phyloP scores from a whole-genome alignment of 2,113 vertebrate genomes.

The Eidolon helvum region DNA sequence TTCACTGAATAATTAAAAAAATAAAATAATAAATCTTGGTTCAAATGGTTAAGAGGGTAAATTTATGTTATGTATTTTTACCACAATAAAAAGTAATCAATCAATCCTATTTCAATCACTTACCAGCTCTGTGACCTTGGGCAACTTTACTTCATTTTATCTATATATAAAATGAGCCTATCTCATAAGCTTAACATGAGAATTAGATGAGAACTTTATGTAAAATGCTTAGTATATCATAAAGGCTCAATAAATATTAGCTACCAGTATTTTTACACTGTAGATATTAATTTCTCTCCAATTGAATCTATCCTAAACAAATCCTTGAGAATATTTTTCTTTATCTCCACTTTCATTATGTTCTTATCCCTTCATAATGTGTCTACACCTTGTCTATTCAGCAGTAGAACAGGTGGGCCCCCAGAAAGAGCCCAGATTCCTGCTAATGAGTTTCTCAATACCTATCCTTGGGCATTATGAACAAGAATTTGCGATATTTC shows the following conservation, averaged over 20 bases:
- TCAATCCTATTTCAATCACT: background rate
- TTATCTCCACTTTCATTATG: background rate
- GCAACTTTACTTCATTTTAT: conserved; percentile 12
- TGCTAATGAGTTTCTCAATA: background rate
- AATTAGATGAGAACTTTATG: conserved; percentile 24
- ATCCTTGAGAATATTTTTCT: background rate
- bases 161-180: background rate
- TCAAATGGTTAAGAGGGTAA: background rate
- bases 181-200: background rate
- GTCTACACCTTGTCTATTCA: background rate
- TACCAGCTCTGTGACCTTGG: background rate
- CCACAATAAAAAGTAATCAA: background rate
- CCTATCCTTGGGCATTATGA: background rate
- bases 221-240: background rate
- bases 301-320: background rate
- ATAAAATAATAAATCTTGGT: background rate
- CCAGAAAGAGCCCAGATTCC: background rate
- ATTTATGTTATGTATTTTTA: background rate
- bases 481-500: conserved; percentile 1
- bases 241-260: conserved; percentile 2
- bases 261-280: background rate
- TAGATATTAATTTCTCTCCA: background rate
- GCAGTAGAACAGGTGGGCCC: background rate
- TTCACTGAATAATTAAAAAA: background rate
- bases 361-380: background rate